Evolutionary conservation across 2,113 vertebrate species (phyloP), one percentile per base, ranked within the genome.

Genomic region (Lepus americanus): DNA sequence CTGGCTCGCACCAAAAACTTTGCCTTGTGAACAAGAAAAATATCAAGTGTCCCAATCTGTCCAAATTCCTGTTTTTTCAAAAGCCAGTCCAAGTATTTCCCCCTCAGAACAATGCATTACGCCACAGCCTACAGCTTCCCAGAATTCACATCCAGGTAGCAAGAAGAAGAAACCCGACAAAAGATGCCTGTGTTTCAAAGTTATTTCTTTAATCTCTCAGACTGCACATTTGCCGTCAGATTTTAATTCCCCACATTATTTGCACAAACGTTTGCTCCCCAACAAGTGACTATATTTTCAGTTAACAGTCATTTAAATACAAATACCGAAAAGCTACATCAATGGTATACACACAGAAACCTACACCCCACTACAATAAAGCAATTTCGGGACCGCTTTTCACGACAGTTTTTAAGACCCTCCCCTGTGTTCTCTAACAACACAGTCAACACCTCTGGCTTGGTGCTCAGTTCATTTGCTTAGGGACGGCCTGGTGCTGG

Each of bases 21-120:
- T 36, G 27, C 87, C 78, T 20, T 80, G 69, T n/a, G 16, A 70
- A 82, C 49, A 88, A 77, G 29, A 74, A 88, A 77, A 89, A 53
- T 4, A 76, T 20, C 49, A 66, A 80, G 59, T 53, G 49, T 89
- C 33, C 67, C 55, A 63, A 53, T 84, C 59, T 83, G 76, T 23
- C 27, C 7, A 39, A 31, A 86, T 77, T 72, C 63, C 76, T 84
- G 44, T 81, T 69, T 70, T 55, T 8, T 44, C 44, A 63, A 76
- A 20, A 78, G 27, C 78, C 64, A 29, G 36, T 53, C 0, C 87
- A 66, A 85, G 67, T 23, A 17, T 61, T 84, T 83, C 88, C 67
- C 63, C 29, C 88, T 64, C 33, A 63, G 72, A 77, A 96, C 87
- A 87, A 79, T 63, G 66, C 27, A 14, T n/a, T 14, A 16, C 4